A percentile compares a stretch with the other conserved stretches of the same genome.
phyloP scores from a whole-genome alignment of 2,797 vertebrate species.

The Acomys russatus region DNA sequence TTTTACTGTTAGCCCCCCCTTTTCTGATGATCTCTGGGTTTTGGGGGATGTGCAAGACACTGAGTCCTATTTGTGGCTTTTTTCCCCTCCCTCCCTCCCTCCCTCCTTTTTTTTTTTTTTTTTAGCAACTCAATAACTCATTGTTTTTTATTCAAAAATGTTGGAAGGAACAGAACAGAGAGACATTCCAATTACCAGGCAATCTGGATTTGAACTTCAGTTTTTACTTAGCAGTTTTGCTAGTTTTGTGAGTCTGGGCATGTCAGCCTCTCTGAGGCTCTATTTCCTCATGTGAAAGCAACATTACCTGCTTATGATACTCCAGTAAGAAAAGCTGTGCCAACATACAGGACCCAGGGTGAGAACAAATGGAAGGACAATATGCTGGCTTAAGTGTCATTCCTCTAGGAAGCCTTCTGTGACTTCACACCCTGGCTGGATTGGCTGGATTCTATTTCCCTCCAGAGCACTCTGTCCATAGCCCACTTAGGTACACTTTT shows the following conservation, averaged over 20 bases:
- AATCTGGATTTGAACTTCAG: background rate
- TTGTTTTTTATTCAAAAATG: conserved; percentile 20
- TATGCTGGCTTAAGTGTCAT: background rate
- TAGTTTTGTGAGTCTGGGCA: background rate
- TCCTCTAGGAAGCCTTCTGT: conserved; percentile 37
- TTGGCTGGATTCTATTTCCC: conserved; percentile 1
- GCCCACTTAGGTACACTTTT: background rate
- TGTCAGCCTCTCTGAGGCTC: background rate
- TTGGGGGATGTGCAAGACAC: background rate
- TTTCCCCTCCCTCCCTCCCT: background rate
- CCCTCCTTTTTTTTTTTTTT: background rate
- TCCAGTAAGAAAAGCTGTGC: background rate
- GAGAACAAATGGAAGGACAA: background rate
- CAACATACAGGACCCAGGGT: background rate
- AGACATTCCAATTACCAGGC: background rate
- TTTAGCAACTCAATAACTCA: background rate
- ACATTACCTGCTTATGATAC: background rate
- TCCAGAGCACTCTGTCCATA: background rate
- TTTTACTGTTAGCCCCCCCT: no score
- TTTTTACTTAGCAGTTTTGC: background rate
- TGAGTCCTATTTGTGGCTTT: background rate
- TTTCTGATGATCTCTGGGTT: background rate
- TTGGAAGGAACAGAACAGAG: background rate
- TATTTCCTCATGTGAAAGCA: background rate
- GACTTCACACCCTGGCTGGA: background rate